Conservation (phyloP, 1,140 invertebrate genomes). For the Drosophila cardini region DNA sequence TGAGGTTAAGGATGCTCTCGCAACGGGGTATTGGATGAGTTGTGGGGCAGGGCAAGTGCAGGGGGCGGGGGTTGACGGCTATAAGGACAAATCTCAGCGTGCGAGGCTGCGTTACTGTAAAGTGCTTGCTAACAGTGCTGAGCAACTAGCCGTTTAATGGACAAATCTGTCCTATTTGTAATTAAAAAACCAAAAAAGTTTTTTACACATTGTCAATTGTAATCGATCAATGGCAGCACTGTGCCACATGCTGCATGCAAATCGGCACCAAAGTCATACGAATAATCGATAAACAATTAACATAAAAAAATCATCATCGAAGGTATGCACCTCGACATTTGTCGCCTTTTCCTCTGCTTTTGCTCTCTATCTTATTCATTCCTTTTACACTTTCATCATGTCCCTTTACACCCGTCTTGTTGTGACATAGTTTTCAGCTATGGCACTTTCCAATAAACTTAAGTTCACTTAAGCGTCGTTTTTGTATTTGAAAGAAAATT, state of each 20-base stretch:
- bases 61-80: not conserved
- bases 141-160: not conserved
- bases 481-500: too few species aligned
- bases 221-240: too few species aligned
- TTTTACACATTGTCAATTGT: too few species aligned
- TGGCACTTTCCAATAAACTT: too few species aligned
- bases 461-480: too few species aligned
- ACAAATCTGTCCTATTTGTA: too few species aligned
- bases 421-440: too few species aligned
- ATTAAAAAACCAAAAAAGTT: too few species aligned
- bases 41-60: not conserved
- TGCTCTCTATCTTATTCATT: too few species aligned
- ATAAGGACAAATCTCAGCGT: slow-evolving; percentile 29
- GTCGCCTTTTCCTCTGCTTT: too few species aligned
- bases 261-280: slow-evolving; percentile 14
- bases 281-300: slow-evolving; percentile 38
- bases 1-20: slow-evolving; percentile 36
- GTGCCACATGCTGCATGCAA: slow-evolving; percentile 15
- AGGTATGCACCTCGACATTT: not conserved
- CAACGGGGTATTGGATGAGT: not conserved
- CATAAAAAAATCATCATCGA: slow-evolving; percentile 10
- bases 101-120: not conserved
- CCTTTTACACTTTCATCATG: too few species aligned
- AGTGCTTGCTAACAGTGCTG: not conserved
- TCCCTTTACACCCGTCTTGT: too few species aligned